Base-by-base conservation (phyloP, 2,888 invertebrate species). In the Agonopterix subpropinquella region DNA sequence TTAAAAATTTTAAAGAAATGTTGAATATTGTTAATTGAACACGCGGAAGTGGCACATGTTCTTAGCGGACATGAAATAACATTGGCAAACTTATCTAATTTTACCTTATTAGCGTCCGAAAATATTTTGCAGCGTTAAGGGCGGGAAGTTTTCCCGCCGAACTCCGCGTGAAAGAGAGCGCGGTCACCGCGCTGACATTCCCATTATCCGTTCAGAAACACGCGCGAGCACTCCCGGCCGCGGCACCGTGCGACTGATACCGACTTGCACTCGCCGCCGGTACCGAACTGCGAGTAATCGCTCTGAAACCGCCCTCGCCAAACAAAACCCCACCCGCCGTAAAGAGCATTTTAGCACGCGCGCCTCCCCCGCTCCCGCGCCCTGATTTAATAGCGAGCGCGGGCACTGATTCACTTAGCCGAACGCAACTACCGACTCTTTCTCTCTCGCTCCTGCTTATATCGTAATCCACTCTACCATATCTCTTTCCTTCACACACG, bases 91-190 rank as follows among this genome's bases (percentile, higher is more conserved):
- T n/a, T 39, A n/a, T 1, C 47, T 44, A 51, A 49, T 60, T 60
- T 74, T 83, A 89, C 89, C 89, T 89, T 89, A 74, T 89, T 89
- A 73, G 89, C 89, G 88, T 89, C 89, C 74, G 89, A 89, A 84
- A 89, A 89, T 89, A 89, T 89, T 76, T 85, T 89, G 89, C 63
- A 69, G 72, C 67, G 58, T 77, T 73, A 70, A 73, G 73, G 85
- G 87, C 89, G 86, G 88, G 88, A 81, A 80, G 61, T 76, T 82
- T 80, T 85, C 87, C 88, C 86, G 83, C 87, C 84, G 66, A 75
- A 79, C 74, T 69, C 68, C 74, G 71, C 73, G 77, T 69, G 64
- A 56, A 61, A 79, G 59, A 65, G 63, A 70, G 74, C 78, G 81
- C 82, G 82, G 77, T 86, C 83, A 86, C 83, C 83, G 84, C 82